Evolutionary conservation across 2,113 vertebrate species (phyloP).

Genomic region (Oxyruncus cristatus): DNA sequence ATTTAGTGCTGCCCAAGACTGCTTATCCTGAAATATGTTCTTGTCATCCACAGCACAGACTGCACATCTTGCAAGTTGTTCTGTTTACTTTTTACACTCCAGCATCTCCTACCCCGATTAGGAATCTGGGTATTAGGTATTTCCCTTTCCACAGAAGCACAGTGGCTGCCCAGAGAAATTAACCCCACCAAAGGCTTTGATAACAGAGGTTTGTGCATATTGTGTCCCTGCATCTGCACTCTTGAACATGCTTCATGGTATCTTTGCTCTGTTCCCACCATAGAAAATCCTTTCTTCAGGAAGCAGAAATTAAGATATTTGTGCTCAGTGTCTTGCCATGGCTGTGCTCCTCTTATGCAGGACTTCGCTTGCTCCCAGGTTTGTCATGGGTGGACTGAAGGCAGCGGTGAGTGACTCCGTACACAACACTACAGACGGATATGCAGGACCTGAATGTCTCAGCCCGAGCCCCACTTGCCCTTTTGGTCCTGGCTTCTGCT

Average conservation of each 20-base stretch:
- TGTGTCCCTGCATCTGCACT: not conserved
- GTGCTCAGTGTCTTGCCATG: not conserved
- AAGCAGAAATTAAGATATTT: not conserved
- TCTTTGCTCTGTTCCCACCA: not conserved
- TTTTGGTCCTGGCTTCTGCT: not conserved
- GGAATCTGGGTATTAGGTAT: not conserved
- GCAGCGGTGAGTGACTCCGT: not conserved
- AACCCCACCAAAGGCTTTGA: not conserved
- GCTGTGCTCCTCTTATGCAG: not conserved
- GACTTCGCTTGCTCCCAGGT: not conserved
- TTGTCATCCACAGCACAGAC: not conserved
- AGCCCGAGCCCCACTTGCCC: not conserved
- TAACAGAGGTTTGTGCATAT: not conserved
- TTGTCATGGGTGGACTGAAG: not conserved
- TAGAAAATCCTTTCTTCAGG: not conserved
- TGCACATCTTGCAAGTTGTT: not conserved
- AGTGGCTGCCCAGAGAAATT: not conserved
- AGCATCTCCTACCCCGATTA: not conserved
- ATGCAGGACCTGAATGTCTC: not conserved
- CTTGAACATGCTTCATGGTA: not conserved
- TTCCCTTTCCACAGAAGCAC: not conserved
- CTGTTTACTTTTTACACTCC: not conserved
- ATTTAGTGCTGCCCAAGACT: not conserved
- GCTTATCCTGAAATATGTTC: not conserved
- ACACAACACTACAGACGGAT: not conserved